Conservation (phyloP, 2,113 vertebrate species). For the Semnornis frantzii region DNA sequence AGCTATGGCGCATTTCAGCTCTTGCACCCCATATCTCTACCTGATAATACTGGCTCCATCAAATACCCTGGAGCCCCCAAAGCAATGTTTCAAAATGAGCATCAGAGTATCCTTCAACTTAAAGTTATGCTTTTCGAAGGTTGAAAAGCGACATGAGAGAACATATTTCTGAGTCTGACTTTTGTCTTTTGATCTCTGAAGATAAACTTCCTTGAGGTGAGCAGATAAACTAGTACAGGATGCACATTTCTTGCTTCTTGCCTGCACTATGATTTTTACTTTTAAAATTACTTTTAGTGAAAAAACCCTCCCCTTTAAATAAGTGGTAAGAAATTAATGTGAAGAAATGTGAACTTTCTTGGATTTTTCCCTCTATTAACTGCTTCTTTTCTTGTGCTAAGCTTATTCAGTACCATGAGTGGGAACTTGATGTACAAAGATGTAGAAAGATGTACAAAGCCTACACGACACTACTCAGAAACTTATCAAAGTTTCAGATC, state of each 20-base stretch:
- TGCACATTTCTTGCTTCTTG: background rate
- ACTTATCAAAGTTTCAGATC: constrained; percentile 66
- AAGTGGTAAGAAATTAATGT: background rate
- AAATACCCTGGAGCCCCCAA: background rate
- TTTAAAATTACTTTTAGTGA: background rate
- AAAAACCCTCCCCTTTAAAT: background rate
- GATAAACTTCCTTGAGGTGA: constrained; percentile 37
- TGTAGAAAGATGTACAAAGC: constrained; percentile 2
- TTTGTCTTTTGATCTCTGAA: constrained; percentile 19
- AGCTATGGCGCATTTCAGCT: background rate
- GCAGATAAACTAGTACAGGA: background rate
- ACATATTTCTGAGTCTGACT: background rate
- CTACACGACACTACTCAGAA: constrained; percentile 64
- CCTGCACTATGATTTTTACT: background rate
- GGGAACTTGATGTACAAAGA: constrained; percentile 22
- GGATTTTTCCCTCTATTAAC: background rate
- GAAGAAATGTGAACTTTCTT: constrained; percentile 35
- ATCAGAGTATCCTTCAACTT: background rate
- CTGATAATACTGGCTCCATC: background rate
- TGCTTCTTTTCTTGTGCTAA: background rate
- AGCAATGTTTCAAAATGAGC: background rate
- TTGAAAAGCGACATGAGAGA: background rate
- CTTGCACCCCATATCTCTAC: background rate
- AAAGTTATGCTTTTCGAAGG: background rate
- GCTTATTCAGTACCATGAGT: background rate